phyloP scores from a whole-genome alignment of 2,113 vertebrate species.

The Burhinus bistriatus region DNA sequence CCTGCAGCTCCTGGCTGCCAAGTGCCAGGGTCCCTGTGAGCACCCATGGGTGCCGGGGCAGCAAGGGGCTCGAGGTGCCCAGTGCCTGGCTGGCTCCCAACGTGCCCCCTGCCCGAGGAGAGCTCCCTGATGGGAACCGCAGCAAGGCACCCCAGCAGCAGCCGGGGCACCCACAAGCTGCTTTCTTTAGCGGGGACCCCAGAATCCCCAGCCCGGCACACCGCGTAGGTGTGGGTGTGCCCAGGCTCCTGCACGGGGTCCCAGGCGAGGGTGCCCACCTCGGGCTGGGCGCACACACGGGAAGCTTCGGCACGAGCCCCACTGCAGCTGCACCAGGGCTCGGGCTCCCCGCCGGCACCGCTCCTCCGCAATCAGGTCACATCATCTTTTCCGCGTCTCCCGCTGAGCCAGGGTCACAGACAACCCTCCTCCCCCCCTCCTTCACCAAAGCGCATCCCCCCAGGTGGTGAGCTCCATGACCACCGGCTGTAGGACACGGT shows the following conservation, averaged over 20 bases:
- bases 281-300: too few species aligned
- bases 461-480: fast-evolving
- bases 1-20: not conserved
- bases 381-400: not conserved
- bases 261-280: too few species aligned
- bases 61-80: not conserved
- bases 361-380: not conserved
- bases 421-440: not conserved
- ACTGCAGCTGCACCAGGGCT: too few species aligned
- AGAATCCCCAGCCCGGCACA: too few species aligned
- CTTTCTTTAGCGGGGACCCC: too few species aligned
- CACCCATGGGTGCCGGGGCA: not conserved
- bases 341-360: too few species aligned
- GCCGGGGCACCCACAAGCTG: too few species aligned
- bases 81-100: fast-evolving
- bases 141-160: not conserved
- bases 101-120: fast-evolving
- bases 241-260: too few species aligned
- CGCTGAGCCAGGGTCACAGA: not conserved
- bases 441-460: not conserved
- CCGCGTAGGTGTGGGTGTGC: too few species aligned
- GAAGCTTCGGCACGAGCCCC: too few species aligned
- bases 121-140: fast-evolving
- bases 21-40: not conserved
- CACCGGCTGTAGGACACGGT: fast-evolving